Conservation (phyloP, 2,888 invertebrate genomes). For the Temnothorax unifasciatus region DNA sequence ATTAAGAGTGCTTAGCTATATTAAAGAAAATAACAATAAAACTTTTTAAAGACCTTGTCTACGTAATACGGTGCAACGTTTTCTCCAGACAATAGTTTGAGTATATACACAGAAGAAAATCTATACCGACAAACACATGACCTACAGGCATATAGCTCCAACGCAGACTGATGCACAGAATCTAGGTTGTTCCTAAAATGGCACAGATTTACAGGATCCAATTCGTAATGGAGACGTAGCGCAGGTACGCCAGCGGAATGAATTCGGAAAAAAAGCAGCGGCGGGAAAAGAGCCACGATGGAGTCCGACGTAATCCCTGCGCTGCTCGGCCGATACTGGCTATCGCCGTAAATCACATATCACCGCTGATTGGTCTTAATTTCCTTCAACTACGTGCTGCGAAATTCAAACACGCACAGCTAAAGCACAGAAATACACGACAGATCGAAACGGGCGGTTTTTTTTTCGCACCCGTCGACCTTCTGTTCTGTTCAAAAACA, state of each 20-base stretch:
- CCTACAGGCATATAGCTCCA: background rate
- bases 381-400: slow-evolving; percentile 78
- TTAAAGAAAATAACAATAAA: background rate
- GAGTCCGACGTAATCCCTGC: slow-evolving; percentile 60
- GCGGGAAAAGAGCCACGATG: slow-evolving; percentile 42
- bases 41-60: background rate
- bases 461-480: slow-evolving; percentile 25
- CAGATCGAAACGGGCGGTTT: background rate
- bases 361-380: slow-evolving; percentile 81
- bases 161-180: slow-evolving; percentile 7
- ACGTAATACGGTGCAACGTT: background rate
- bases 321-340: slow-evolving; percentile 66
- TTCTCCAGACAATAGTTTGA: background rate
- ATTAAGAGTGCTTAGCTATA: no score
- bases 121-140: background rate
- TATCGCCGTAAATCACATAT: slow-evolving; percentile 78
- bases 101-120: background rate
- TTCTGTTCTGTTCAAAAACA: slow-evolving; percentile 37
- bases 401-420: slow-evolving; percentile 69
- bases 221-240: slow-evolving; percentile 79
- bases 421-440: slow-evolving; percentile 37
- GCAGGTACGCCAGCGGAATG: slow-evolving; percentile 77
- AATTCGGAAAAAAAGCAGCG: slow-evolving; percentile 45
- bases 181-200: slow-evolving; percentile 28
- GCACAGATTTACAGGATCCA: slow-evolving; percentile 70